Evolutionary conservation across 2,888 invertebrate genomes (phyloP).

Genomic region (Pemphredon lugubris): DNA sequence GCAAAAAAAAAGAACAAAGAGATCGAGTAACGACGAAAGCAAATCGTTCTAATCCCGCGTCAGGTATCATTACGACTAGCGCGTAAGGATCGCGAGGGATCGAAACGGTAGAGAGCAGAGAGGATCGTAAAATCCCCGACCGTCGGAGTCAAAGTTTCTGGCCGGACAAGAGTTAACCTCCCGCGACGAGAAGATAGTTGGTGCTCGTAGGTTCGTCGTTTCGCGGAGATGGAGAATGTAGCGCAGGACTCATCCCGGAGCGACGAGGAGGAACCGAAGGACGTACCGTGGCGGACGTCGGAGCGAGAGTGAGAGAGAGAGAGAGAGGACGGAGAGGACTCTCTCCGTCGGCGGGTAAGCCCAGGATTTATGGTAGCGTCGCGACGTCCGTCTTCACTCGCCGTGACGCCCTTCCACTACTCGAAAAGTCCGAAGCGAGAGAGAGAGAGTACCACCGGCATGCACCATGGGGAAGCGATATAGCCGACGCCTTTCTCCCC

Average conservation of each 20-base stretch:
- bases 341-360: slow-evolving; percentile 78
- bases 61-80: slow-evolving; percentile 9
- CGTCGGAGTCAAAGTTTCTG: slow-evolving; percentile 78
- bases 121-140: slow-evolving; percentile 65
- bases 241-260: slow-evolving; percentile 43
- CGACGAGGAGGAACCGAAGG: slow-evolving; percentile 45
- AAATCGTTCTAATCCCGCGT: no score
- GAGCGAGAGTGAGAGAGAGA: slow-evolving; percentile 18
- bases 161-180: slow-evolving; percentile 75
- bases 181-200: slow-evolving; percentile 67
- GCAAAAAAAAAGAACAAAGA: no score
- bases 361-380: slow-evolving; percentile 80
- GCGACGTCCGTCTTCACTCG: slow-evolving; percentile 81
- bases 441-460: no score
- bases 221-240: slow-evolving; percentile 59
- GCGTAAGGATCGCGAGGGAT: slow-evolving; percentile 31
- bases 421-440: slow-evolving; percentile 68
- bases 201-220: slow-evolving; percentile 61
- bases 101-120: slow-evolving; percentile 32
- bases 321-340: slow-evolving; percentile 68
- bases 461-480: slow-evolving; percentile 54
- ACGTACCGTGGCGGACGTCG: no score
- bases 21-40: no score
- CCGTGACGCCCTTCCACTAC: slow-evolving; percentile 79
- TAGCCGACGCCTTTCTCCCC: slow-evolving; percentile 40